phyloP scores from a whole-genome alignment of 1,140 invertebrate species.

The Drosophila arizonae region DNA sequence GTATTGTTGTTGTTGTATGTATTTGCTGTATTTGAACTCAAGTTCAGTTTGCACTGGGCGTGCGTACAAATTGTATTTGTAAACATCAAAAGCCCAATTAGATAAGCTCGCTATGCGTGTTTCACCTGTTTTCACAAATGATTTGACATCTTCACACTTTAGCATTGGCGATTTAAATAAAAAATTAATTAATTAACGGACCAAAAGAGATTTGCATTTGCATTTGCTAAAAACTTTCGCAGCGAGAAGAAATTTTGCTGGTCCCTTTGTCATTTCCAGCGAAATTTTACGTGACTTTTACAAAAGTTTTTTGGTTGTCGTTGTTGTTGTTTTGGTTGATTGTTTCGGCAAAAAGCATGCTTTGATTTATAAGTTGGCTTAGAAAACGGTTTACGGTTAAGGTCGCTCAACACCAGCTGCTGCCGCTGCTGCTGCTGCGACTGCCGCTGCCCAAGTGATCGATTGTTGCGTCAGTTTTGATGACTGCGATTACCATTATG shows the following conservation, averaged over 20 bases:
- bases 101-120: conserved; percentile 7
- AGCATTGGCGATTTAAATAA: conserved; percentile 15
- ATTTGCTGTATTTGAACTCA: conserved; percentile 13
- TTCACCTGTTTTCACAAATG: conserved; percentile 51
- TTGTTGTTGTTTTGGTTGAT: neutral
- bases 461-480: conserved; percentile 34
- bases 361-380: conserved; percentile 37
- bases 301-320: neutral
- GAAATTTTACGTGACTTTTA: conserved; percentile 49
- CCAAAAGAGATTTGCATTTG: neutral
- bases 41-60: conserved; percentile 11
- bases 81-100: conserved; percentile 70
- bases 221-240: conserved; percentile 53
- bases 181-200: conserved; percentile 38
- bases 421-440: neutral
- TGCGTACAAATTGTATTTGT: conserved; percentile 57
- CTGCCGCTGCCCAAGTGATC: conserved; percentile 14
- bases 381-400: conserved; percentile 11
- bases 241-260: conserved; percentile 29
- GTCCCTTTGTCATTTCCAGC: conserved; percentile 34
- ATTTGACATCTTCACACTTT: conserved; percentile 34
- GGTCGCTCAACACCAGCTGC: neutral
- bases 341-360: conserved; percentile 3
- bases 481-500: conserved; percentile 31
- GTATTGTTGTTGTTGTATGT: conserved; percentile 16